These are phyloP conservation scores for Erebia epiphron DNA, from an alignment of 2,888 invertebrate genomes.

Conservation along the genomic window DNA sequence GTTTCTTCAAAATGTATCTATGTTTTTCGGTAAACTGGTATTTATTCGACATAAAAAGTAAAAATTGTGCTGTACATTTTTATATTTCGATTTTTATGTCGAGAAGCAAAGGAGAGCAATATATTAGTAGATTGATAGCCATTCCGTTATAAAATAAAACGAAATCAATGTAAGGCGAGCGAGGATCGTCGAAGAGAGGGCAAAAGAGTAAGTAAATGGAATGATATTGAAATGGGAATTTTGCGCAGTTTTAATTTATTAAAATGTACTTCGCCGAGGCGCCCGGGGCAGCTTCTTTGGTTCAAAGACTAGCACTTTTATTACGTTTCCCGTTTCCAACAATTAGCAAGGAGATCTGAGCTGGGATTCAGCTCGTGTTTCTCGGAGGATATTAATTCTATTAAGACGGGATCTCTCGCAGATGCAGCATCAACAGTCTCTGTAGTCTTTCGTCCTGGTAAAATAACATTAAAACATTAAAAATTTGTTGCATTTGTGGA, in stretches of 20 bases:
- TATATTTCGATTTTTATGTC: background rate
- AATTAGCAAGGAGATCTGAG: conserved; percentile 73
- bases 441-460: conserved; percentile 38
- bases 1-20: too few species aligned
- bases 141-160: conserved; percentile 57
- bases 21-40: background rate
- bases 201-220: conserved; percentile 64
- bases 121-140: conserved; percentile 58
- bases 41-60: background rate
- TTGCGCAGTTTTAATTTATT: conserved; percentile 81
- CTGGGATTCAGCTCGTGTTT: conserved; percentile 65
- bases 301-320: conserved; percentile 79
- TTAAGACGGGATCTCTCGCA: conserved; percentile 65
- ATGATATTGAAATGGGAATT: conserved; percentile 76
- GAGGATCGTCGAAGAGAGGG: conserved; percentile 52
- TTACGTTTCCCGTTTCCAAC: conserved; percentile 75
- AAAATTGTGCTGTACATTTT: background rate
- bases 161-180: conserved; percentile 63
- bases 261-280: conserved; percentile 71
- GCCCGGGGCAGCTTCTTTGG: conserved; percentile 68
- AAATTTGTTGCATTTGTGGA: background rate
- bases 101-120: conserved; percentile 46
- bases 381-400: conserved; percentile 69
- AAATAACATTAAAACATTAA: conserved; percentile 32
- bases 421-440: conserved; percentile 67